Evolutionary conservation across 2,888 invertebrate species (phyloP).

Genomic region (Mythimna ferrago): DNA sequence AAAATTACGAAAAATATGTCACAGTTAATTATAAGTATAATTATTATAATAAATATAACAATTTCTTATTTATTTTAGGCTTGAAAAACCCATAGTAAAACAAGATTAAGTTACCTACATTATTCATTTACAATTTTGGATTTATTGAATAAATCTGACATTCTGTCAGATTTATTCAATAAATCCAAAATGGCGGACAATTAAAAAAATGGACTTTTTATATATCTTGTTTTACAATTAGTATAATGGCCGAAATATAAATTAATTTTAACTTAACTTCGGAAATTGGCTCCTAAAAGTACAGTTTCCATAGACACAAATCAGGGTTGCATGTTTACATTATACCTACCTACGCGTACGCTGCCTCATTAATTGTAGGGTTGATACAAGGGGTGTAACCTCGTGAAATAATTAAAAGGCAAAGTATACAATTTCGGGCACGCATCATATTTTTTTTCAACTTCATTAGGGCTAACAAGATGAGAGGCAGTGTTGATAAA

Average conservation of each 20-base stretch:
- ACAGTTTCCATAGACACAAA: conserved; percentile 20
- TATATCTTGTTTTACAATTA: not conserved
- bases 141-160: too few relatives aligned
- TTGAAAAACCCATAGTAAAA: too few relatives aligned
- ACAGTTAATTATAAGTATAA: too few relatives aligned
- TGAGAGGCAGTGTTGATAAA: conserved; percentile 4
- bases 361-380: conserved; percentile 41
- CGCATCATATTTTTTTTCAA: conserved; percentile 44
- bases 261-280: not conserved
- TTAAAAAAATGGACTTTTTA: too few relatives aligned
- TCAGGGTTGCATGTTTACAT: conserved; percentile 56
- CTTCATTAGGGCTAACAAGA: conserved; percentile 53
- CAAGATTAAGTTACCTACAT: too few relatives aligned
- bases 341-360: conserved; percentile 3
- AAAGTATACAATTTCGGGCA: conserved; percentile 52
- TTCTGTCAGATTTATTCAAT: too few relatives aligned
- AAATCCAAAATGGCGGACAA: too few relatives aligned
- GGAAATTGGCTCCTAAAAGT: conserved; percentile 8
- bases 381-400: conserved; percentile 30
- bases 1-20: too few relatives aligned
- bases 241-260: not conserved
- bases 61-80: too few relatives aligned
- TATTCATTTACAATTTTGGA: too few relatives aligned
- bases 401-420: conserved; percentile 49
- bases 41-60: too few relatives aligned